phyloP scores from a whole-genome alignment of 1,140 invertebrate species.

The Drosophila pallidifrons region DNA sequence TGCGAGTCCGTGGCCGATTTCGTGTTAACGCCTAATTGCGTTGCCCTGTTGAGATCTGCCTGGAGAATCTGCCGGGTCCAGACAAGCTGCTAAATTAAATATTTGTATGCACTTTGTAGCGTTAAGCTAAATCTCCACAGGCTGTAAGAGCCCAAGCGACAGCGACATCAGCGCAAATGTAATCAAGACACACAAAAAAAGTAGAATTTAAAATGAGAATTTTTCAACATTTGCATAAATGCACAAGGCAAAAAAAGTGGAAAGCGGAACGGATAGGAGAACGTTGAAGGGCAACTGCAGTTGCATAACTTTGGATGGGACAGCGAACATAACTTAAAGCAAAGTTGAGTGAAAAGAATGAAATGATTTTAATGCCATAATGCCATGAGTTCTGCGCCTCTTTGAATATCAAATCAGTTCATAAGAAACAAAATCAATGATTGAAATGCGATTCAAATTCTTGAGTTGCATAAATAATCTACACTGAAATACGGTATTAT shows the following conservation, averaged over 20 bases:
- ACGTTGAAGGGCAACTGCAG: constrained; percentile 23
- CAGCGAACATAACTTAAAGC: constrained; percentile 14
- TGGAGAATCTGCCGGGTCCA: neutral
- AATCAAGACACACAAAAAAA: constrained; percentile 46
- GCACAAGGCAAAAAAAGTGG: constrained; percentile 32
- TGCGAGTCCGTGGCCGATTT: constrained; percentile 19
- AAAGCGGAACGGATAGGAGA: constrained; percentile 12
- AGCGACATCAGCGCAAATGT: constrained; percentile 46
- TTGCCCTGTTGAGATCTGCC: constrained; percentile 10
- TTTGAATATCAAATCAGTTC: constrained; percentile 24
- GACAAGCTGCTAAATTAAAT: constrained; percentile 24
- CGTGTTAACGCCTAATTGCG: constrained; percentile 33
- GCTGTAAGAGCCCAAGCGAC: constrained; percentile 6
- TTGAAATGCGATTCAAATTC: neutral
- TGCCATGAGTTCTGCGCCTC: constrained; percentile 9
- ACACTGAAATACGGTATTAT: neutral
- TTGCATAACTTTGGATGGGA: constrained; percentile 5
- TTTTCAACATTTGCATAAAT: constrained; percentile 71
- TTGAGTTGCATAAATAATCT: neutral
- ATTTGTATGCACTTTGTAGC: constrained; percentile 49
- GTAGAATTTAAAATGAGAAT: constrained; percentile 60
- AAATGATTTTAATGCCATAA: constrained; percentile 26
- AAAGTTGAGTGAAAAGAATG: constrained; percentile 20
- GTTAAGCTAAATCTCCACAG: constrained; percentile 36
- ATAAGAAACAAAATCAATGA: constrained; percentile 8